Conservation (phyloP, 1,140 invertebrate species). For the Ruditapes philippinarum region DNA sequence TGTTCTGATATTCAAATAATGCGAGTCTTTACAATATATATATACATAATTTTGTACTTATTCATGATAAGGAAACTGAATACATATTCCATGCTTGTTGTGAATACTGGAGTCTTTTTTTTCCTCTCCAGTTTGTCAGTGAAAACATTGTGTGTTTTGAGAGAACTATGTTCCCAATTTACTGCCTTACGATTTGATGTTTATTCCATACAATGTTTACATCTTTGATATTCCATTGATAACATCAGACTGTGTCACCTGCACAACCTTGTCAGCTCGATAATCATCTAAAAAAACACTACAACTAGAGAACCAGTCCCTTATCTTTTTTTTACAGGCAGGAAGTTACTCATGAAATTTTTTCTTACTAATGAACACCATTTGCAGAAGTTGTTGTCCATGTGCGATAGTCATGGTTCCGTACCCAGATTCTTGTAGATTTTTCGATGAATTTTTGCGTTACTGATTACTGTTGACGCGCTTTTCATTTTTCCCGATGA, state of each 20-base stretch:
- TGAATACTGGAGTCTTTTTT: not conserved
- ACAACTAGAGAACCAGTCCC: slow-evolving; percentile 21
- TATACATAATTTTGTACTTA: not conserved
- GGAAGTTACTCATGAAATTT: slow-evolving; percentile 24
- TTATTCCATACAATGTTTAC: slow-evolving; percentile 9
- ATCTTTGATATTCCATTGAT: not conserved
- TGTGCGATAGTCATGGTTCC: slow-evolving; percentile 3
- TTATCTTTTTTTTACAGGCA: slow-evolving; percentile 33
- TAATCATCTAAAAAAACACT: slow-evolving; percentile 30
- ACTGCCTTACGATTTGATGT: not conserved
- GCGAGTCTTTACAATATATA: not conserved
- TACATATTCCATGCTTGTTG: not conserved
- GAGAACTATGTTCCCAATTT: not conserved
- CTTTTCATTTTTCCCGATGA: no score
- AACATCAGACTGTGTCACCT: slow-evolving; percentile 55
- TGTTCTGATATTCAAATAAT: not conserved
- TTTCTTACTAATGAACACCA: slow-evolving; percentile 38
- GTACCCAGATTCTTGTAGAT: not conserved
- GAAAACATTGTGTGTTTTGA: not conserved
- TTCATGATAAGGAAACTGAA: not conserved
- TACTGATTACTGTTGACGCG: no score
- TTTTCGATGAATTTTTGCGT: no score
- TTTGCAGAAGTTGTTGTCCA: slow-evolving; percentile 22
- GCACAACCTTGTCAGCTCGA: slow-evolving; percentile 26
- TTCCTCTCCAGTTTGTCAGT: not conserved